Conservation (phyloP, 2,113 vertebrate genomes). For the Mandrillus leucophaeus region DNA sequence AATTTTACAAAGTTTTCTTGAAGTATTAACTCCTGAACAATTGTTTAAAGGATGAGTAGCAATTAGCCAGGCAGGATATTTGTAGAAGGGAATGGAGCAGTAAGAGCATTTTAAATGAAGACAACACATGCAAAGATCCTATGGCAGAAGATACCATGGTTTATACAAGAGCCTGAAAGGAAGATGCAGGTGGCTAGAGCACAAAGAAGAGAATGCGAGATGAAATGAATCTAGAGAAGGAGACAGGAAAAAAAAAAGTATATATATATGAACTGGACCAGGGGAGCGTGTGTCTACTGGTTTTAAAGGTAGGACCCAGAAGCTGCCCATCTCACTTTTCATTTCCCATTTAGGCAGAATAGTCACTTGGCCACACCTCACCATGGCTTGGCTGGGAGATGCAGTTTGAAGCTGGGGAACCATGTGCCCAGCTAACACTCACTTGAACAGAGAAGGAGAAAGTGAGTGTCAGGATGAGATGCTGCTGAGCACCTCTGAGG, state of each 20-base stretch:
- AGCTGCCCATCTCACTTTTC: not conserved
- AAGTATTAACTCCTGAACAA: not conserved
- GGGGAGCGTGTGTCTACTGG: not conserved
- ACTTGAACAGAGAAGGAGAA: not conserved
- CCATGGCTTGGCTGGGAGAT: not conserved
- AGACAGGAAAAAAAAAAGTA: not conserved
- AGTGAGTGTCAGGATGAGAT: not conserved
- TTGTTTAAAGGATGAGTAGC: not conserved
- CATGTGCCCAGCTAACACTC: not conserved
- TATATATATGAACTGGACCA: not conserved
- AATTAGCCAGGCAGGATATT: not conserved
- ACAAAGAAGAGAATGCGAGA: not conserved
- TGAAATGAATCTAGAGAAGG: not conserved
- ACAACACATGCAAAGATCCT: not conserved
- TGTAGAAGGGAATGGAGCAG: not conserved
- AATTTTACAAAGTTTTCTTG: not conserved
- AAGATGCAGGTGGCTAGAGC: not conserved
- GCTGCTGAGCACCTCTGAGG: not conserved
- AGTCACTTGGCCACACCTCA: not conserved
- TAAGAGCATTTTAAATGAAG: slow-evolving; percentile 26
- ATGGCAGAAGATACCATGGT: not conserved
- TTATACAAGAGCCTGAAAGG: not conserved
- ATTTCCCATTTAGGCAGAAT: not conserved
- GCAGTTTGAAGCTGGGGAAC: not conserved
- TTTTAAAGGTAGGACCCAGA: not conserved